Evolutionary conservation across 2,113 vertebrate species (phyloP), one percentile per base, ranked within the genome.

Genomic region (Mystacornis crossleyi): DNA sequence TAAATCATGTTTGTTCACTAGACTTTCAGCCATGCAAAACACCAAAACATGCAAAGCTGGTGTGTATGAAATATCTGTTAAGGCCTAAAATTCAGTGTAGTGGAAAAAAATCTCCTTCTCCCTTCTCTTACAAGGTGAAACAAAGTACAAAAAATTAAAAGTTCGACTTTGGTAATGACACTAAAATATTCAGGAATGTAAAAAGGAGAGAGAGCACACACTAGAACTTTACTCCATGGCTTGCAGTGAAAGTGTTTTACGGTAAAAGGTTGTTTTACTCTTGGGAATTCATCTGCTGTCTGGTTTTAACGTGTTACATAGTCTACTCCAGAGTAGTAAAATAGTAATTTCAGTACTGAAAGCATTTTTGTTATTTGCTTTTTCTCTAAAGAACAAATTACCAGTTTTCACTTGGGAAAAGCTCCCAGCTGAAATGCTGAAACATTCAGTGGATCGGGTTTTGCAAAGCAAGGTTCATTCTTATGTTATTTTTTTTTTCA

Each of bases 351-450:
- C 66, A 93, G 82, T 73, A 94, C 87, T 90, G 93, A 97, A 90
- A 97, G 78, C 92, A 80, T 93, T 98, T 97, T 96, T 34, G 58
- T 94, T 91, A 93, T 94, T 91, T 98, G 95, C 81, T 95, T 96
- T 83, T 96, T 97, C 93, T 96, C 88, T 61, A 86, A 95, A 96
- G 69, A 95, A 96, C 80, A 98, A 96, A 97, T 93, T 85, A 96
- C 75, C 53, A n/a, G 67, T 94, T 97, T 95, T 94, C 92, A 93
- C 61, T 92, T 81, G 83, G 66, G 75, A 81, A 87, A 95, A 84
- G 12, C 65, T 90, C 61, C 40, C 70, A 85, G 62, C 25, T 78
- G 90, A 93, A 95, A 95, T 45, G 31, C 51, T 92, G 48, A 92
- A 87, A 78, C 79, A 91, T 77, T 89, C 51, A 81, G 71, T 29